Evolutionary conservation across 2,113 vertebrate species (phyloP).

Genomic region (Hypanus sabinus): DNA sequence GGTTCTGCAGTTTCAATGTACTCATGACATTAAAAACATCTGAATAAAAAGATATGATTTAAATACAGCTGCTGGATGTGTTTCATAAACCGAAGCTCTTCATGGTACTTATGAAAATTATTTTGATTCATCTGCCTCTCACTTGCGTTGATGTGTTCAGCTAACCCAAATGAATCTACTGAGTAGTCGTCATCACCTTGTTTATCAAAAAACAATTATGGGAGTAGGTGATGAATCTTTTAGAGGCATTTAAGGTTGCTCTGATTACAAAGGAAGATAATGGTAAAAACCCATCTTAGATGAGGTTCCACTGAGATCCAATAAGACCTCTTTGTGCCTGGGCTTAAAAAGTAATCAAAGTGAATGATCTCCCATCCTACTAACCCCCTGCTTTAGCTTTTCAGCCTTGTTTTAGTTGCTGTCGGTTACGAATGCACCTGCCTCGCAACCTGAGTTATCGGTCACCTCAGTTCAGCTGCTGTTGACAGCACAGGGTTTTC

Average conservation of each 20-base stretch:
- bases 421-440: background rate
- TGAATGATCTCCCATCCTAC: background rate
- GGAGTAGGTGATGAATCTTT: background rate
- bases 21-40: background rate
- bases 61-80: too few species aligned
- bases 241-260: background rate
- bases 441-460: background rate
- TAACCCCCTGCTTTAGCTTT: constrained; percentile 18
- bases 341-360: constrained; percentile 10
- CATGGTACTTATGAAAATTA: background rate
- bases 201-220: constrained; percentile 6
- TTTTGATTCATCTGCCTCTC: constrained; percentile 10
- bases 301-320: background rate
- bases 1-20: background rate
- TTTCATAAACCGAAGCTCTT: background rate
- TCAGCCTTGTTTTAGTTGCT: background rate
- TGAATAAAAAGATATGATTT: background rate
- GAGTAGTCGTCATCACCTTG: background rate
- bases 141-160: background rate
- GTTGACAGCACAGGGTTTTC: background rate
- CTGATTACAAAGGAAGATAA: background rate
- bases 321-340: background rate
- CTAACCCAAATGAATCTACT: background rate
- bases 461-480: background rate
- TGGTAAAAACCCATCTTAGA: background rate